Evolutionary conservation across 1,140 invertebrate genomes (phyloP), one percentile per base, ranked within the genome.

Genomic region (Euwallacea similis): DNA sequence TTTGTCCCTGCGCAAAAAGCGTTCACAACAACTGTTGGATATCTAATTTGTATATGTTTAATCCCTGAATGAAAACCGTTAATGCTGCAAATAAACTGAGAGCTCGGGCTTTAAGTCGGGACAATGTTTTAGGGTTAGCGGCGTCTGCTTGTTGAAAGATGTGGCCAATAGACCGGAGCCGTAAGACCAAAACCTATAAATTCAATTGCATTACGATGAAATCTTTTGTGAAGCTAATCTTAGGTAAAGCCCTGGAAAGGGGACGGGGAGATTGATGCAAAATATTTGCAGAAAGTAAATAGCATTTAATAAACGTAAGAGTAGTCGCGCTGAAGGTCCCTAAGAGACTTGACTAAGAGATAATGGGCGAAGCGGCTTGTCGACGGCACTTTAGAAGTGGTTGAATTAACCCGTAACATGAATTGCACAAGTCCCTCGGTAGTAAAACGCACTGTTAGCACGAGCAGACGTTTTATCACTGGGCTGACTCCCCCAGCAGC

Each of bases 381-480:
- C 62, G 70, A 50, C 67, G 58, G 67, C 67, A 63, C 71, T 76
- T 69, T 69, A 78, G 74, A 76, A 78, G 72, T 76, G 74, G 69
- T 69, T 62, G 71, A 78, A 79, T 79, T 79, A 79, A 77, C 75
- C 75, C 73, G 72, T 74, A 77, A 79, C 76, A 77, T 76, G 76
- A 77, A 78, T 78, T 76, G 76, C 75, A 77, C 78, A 77, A 76
- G 76, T 79, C 78, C 76, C 77, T 66, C 66, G 75, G 67, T 68
- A 70, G 69, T 69, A 73, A 67, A 72, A 80, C 74, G 73, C 77
- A 79, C 79, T 79, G 78, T 80, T 79, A 75, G 76, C 77, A 79
- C 76, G 76, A 79, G 77, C 74, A 77, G 73, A 66, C 79, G 76
- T 80, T 79, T 80, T 79, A 80, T 80, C 77, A 79, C 76, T 74